Conservation (phyloP, 2,888 invertebrate genomes). For the Pandemis corylana region DNA sequence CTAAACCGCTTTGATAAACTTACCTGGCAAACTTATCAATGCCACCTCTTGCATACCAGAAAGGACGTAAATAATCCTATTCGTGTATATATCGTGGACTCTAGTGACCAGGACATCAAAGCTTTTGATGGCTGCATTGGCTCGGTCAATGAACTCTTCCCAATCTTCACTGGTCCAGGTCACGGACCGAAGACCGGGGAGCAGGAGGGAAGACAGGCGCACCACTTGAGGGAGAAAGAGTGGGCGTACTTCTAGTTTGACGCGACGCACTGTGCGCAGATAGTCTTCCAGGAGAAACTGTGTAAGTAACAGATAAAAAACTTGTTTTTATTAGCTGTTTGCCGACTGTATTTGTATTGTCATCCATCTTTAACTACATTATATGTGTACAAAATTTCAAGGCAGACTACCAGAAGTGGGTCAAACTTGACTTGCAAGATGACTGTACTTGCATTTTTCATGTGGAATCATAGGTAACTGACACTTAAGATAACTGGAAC, state of each 20-base stretch:
- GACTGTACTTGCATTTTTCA: too few species aligned
- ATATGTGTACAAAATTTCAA: too few species aligned
- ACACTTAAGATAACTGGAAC: too few species aligned
- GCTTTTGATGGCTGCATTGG: slow-evolving; percentile 90
- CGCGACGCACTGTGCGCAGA: slow-evolving; percentile 88
- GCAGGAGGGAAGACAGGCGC: slow-evolving; percentile 91
- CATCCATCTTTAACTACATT: too few species aligned
- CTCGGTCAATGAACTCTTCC: slow-evolving; percentile 90
- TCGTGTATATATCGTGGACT: slow-evolving; percentile 95
- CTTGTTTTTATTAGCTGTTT: neutral
- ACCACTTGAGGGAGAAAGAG: slow-evolving; percentile 95
- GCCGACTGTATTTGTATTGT: too few species aligned
- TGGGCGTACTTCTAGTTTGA: slow-evolving; percentile 95
- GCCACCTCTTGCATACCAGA: slow-evolving; percentile 94
- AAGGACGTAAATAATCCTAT: slow-evolving; percentile 94
- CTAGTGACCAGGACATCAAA: slow-evolving; percentile 91
- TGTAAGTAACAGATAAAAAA: slow-evolving; percentile 41
- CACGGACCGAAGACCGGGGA: slow-evolving; percentile 91
- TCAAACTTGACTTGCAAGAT: too few species aligned
- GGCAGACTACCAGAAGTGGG: too few species aligned
- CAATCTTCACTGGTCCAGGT: slow-evolving; percentile 96
- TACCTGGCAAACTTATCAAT: slow-evolving; percentile 91
- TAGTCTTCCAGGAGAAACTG: slow-evolving; percentile 92
- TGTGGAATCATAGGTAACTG: too few species aligned
- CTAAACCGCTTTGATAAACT: slow-evolving; percentile 20